Conservation (phyloP, 2,797 vertebrate genomes). For the Scarus forsteni region DNA sequence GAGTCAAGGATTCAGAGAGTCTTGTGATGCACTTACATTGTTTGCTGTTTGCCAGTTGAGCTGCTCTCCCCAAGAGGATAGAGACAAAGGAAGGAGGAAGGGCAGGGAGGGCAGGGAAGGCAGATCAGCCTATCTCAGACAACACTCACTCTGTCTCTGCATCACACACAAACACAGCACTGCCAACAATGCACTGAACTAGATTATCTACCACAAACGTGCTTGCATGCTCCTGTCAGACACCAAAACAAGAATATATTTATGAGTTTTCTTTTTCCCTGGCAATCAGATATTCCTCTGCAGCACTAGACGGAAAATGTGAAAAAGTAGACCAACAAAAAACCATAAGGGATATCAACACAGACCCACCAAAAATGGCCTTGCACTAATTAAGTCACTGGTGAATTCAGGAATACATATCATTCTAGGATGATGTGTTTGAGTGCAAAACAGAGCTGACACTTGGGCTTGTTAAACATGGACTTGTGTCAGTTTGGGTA, state of each 20-base stretch:
- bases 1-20: slow-evolving; percentile 69
- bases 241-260: slow-evolving; percentile 46
- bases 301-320: slow-evolving; percentile 30
- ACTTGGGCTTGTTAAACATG: slow-evolving; percentile 44
- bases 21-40: slow-evolving; percentile 81
- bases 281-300: slow-evolving; percentile 47
- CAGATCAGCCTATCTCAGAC: slow-evolving; percentile 80
- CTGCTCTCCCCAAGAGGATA: slow-evolving; percentile 75
- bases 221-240: slow-evolving; percentile 49
- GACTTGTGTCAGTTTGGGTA: slow-evolving; percentile 48
- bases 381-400: slow-evolving; percentile 70
- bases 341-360: slow-evolving; percentile 61
- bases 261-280: slow-evolving; percentile 9
- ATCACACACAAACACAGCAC: slow-evolving; percentile 66
- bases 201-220: slow-evolving; percentile 68
- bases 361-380: slow-evolving; percentile 57
- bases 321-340: slow-evolving; percentile 53
- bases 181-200: slow-evolving; percentile 55
- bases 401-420: slow-evolving; percentile 64
- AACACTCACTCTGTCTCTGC: slow-evolving; percentile 80
- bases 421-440: slow-evolving; percentile 50
- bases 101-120: slow-evolving; percentile 75
- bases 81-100: slow-evolving; percentile 83
- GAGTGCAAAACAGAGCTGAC: slow-evolving; percentile 57
- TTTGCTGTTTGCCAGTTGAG: slow-evolving; percentile 83